These are phyloP conservation scores for Rallus limicola DNA, from an alignment of 2,113 vertebrate species.

Conservation along the genomic window DNA sequence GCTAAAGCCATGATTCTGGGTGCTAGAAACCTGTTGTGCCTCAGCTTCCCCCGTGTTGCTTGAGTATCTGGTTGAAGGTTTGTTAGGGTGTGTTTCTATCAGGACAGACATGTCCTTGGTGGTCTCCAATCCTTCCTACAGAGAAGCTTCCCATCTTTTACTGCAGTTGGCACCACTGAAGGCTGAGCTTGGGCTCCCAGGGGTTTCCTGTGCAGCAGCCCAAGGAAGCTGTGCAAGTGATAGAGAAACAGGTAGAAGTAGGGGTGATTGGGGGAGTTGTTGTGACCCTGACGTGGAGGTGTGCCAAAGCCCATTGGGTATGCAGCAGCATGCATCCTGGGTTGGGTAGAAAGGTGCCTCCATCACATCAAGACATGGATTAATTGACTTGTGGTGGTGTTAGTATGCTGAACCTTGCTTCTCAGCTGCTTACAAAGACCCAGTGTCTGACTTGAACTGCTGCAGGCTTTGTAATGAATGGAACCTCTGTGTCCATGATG, in stretches of 20 bases:
- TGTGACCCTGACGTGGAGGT: not conserved
- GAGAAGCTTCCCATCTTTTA: not conserved
- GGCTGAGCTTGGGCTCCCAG: not conserved
- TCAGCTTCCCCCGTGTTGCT: not conserved
- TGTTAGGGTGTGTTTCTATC: not conserved
- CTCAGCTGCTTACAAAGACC: not conserved
- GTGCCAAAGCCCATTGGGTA: accelerated
- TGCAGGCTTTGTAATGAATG: not conserved
- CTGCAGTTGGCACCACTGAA: not conserved
- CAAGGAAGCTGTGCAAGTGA: accelerated
- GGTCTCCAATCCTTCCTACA: not conserved
- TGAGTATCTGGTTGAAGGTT: not conserved
- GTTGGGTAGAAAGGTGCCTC: not conserved
- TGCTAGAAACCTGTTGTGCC: not conserved
- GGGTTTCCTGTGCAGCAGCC: accelerated
- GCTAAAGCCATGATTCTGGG: not conserved
- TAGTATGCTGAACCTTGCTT: not conserved
- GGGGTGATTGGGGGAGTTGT: not conserved
- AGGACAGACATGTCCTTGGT: accelerated
- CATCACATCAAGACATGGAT: not conserved
- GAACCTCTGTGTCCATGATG: accelerated
- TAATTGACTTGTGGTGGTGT: not conserved
- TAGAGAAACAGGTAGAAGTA: not conserved
- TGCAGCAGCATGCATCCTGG: accelerated
- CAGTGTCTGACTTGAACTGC: not conserved